Percentiles rank a stretch among this genome's conserved stretches.
Conservation (phyloP, 2,797 vertebrate species). For the Alca torda region DNA sequence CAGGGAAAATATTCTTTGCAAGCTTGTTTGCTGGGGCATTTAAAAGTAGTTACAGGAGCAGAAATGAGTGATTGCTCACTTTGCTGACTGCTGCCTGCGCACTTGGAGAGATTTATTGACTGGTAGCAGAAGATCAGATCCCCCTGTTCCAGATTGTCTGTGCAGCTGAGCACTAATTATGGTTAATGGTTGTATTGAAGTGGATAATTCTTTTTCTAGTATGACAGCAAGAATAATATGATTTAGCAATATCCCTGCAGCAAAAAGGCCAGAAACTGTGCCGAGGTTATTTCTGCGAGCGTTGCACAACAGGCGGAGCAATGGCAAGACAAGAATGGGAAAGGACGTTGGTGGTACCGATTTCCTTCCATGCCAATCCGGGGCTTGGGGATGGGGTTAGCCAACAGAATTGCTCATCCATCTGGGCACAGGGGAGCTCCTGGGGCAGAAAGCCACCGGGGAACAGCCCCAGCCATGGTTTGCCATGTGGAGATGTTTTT, state of each 20-base stretch:
- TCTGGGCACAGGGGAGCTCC: not conserved
- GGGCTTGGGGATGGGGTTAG: not conserved
- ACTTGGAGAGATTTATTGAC: conserved; percentile 37
- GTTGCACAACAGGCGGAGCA: not conserved
- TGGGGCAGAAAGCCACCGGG: not conserved
- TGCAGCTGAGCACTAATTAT: conserved; percentile 37
- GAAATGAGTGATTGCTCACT: conserved; percentile 22
- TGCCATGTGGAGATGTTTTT: not conserved
- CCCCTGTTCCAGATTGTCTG: not conserved
- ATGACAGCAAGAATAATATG: conserved; percentile 47
- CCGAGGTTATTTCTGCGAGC: conserved; percentile 15
- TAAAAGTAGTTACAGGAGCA: not conserved
- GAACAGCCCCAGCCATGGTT: not conserved
- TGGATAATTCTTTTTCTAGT: not conserved
- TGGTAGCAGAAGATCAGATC: conserved; percentile 33
- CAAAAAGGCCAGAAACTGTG: not conserved
- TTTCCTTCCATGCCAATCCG: not conserved
- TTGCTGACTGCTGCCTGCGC: conserved; percentile 7
- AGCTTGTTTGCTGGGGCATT: not conserved
- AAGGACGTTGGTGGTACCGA: not conserved
- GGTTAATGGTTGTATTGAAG: conserved; percentile 44
- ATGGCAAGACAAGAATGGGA: not conserved
- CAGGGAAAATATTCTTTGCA: not conserved
- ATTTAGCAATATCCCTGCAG: conserved; percentile 28
- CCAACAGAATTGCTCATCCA: not conserved